These are phyloP conservation scores for Pituophis catenifer DNA, from an alignment of 2,113 vertebrate species.

Conservation along the genomic window DNA sequence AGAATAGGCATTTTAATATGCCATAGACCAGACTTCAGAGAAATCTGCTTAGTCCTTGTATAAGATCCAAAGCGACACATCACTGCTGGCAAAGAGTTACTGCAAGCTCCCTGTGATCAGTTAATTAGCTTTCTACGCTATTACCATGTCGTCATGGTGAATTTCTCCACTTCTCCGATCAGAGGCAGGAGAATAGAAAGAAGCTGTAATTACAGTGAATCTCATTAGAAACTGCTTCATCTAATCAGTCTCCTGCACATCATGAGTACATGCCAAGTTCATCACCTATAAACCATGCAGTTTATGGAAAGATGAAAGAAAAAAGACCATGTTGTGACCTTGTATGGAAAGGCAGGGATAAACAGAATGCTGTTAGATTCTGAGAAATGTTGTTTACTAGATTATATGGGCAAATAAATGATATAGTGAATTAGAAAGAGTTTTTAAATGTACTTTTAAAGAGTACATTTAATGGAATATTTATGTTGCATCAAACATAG, in stretches of 20 bases:
- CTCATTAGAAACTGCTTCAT: conserved; percentile 80
- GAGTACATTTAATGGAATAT: background rate
- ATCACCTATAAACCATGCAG: conserved; percentile 63
- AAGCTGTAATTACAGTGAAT: conserved; percentile 84
- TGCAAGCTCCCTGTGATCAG: conserved; percentile 61
- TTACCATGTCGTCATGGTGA: conserved; percentile 70
- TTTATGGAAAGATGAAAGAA: background rate
- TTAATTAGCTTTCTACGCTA: conserved; percentile 73
- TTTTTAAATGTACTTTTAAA: background rate
- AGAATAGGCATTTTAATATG: conserved; percentile 1
- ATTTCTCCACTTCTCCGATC: conserved; percentile 67
- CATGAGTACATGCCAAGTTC: conserved; percentile 57
- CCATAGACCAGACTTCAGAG: background rate
- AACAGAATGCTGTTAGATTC: background rate
- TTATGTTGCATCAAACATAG: background rate
- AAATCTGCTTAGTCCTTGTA: conserved; percentile 40
- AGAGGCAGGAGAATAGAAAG: conserved; percentile 69
- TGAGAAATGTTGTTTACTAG: background rate
- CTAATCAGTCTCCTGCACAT: conserved; percentile 73
- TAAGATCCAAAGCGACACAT: conserved; percentile 33
- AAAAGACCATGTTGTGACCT: conserved; percentile 33
- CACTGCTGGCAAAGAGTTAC: conserved; percentile 62
- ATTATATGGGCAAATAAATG: background rate
- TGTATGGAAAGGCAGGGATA: conserved; percentile 5
- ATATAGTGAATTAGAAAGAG: background rate